Percentiles rank a stretch among this genome's conserved stretches.
Conservation (phyloP, 2,888 invertebrate species). For the Crossocerus cetratus region DNA sequence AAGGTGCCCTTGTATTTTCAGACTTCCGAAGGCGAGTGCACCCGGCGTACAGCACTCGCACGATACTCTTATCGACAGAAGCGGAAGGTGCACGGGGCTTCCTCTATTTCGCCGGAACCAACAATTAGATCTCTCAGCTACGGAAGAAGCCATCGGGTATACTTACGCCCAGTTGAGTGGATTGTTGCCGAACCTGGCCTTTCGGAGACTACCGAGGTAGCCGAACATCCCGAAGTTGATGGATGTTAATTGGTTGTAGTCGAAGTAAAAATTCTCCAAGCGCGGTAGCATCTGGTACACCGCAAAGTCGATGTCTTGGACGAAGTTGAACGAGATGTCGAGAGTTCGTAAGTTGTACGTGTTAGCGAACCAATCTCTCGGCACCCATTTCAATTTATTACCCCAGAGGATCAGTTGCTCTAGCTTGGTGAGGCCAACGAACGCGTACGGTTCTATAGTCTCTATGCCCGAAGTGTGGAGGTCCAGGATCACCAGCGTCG, state of each 20-base stretch:
- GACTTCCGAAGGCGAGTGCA: background rate
- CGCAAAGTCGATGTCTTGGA: slow-evolving; percentile 56
- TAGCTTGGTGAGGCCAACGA: slow-evolving; percentile 57
- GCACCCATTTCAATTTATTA: slow-evolving; percentile 60
- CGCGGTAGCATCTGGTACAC: slow-evolving; percentile 55
- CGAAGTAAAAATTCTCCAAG: slow-evolving; percentile 64
- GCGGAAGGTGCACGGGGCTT: background rate
- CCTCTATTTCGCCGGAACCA: background rate
- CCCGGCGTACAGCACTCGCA: background rate
- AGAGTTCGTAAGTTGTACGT: slow-evolving; percentile 58
- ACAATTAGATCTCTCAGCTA: background rate
- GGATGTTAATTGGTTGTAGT: slow-evolving; percentile 61
- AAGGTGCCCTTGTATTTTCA: background rate
- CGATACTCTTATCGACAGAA: background rate
- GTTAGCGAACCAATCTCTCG: slow-evolving; percentile 57
- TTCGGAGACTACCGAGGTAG: slow-evolving; percentile 57
- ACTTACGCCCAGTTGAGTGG: slow-evolving; percentile 70
- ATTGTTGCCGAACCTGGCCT: slow-evolving; percentile 66
- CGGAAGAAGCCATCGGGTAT: background rate
- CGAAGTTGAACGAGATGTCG: slow-evolving; percentile 68
- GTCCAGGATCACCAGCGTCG: slow-evolving; percentile 54
- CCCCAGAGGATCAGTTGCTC: slow-evolving; percentile 64
- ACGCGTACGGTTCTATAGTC: slow-evolving; percentile 58
- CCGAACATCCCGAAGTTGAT: slow-evolving; percentile 62
- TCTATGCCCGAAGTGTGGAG: slow-evolving; percentile 60